These are phyloP conservation scores for Acrocephalus scirpaceus DNA, from an alignment of 2,797 vertebrate genomes.

Conservation along the genomic window DNA sequence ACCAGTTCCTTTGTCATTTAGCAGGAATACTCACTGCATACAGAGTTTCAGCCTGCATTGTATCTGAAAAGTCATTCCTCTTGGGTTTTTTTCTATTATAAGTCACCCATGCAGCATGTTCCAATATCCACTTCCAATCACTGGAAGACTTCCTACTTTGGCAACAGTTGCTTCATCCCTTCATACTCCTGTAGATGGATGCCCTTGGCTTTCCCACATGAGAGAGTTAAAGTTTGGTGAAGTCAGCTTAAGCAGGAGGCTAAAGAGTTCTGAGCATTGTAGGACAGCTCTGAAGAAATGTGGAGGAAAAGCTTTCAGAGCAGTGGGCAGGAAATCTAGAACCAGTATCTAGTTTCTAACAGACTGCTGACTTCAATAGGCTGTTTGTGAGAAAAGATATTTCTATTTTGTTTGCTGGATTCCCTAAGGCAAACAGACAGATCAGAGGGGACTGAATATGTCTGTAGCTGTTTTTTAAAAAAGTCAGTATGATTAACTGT, in stretches of 20 bases:
- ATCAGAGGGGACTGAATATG: not conserved
- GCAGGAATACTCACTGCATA: not conserved
- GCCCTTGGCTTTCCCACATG: not conserved
- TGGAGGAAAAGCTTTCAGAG: not conserved
- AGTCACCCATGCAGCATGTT: not conserved
- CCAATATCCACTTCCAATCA: not conserved
- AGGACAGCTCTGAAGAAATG: not conserved
- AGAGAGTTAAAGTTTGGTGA: not conserved
- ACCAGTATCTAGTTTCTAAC: not conserved
- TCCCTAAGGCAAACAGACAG: not conserved
- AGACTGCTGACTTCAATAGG: not conserved
- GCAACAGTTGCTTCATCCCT: not conserved
- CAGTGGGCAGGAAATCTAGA: not conserved
- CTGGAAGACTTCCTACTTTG: not conserved
- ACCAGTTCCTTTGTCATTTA: not conserved
- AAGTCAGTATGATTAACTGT: not conserved
- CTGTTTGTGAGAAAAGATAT: not conserved
- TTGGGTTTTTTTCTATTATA: not conserved
- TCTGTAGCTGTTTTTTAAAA: not conserved
- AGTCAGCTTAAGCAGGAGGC: not conserved
- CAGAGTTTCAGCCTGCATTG: not conserved
- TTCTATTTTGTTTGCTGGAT: not conserved
- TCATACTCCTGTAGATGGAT: fast-evolving
- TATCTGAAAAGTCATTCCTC: not conserved
- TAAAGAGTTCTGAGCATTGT: not conserved